phyloP scores from a whole-genome alignment of 2,113 vertebrate species.

The Heloderma charlesbogerti region DNA sequence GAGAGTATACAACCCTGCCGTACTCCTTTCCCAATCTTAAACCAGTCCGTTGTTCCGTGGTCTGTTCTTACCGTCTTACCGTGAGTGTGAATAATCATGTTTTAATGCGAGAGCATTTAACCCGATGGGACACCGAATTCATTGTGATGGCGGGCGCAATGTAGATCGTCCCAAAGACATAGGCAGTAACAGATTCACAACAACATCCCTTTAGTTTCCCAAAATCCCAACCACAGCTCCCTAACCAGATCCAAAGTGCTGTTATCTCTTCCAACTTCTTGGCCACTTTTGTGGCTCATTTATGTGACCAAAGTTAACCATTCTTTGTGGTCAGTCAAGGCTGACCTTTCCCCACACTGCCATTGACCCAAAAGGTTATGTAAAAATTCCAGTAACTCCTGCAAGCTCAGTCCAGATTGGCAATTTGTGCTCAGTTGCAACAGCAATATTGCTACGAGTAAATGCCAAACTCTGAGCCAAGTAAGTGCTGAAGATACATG shows the following conservation, averaged over 20 bases:
- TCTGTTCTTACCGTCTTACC: no score
- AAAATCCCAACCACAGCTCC: not conserved
- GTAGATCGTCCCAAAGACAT: no score
- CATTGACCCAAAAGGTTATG: not conserved
- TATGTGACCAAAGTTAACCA: not conserved
- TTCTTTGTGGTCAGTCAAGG: not conserved
- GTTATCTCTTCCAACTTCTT: not conserved
- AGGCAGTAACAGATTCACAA: not conserved
- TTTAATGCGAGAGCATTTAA: no score
- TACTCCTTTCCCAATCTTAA: no score
- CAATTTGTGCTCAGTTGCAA: not conserved
- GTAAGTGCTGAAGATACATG: not conserved
- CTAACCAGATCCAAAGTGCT: not conserved
- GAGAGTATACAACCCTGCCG: no score
- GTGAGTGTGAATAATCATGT: no score
- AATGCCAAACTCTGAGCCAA: not conserved
- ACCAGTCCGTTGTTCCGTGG: no score
- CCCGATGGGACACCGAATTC: no score
- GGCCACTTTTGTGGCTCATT: not conserved
- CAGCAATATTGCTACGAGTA: not conserved
- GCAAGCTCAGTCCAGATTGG: not conserved
- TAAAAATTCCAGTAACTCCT: not conserved
- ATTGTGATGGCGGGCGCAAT: no score
- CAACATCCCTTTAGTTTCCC: not conserved
- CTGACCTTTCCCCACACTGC: not conserved